Base-by-base conservation (phyloP, 2,888 invertebrate species). In the Sarcophaga rosellei region DNA sequence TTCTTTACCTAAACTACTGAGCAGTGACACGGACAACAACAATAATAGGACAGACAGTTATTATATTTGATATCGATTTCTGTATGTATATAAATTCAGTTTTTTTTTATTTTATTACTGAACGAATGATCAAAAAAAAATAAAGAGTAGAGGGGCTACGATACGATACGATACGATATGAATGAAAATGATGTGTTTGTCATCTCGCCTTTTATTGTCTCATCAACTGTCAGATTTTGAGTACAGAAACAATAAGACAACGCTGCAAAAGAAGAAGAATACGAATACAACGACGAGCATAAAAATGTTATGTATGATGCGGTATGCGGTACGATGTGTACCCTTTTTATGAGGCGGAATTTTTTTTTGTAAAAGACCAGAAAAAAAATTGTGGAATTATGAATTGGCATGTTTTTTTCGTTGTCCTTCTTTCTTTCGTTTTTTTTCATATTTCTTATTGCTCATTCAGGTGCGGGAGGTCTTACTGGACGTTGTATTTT, bases 171-270 rank as follows among this genome's bases (percentile, higher is more conserved):
- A 5, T 53, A 53, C 53, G 53, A 75, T 70, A 78, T 77, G 84
- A 86, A 53, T 53, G 53, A 53, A 53, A 53, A 53, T 53, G 17
- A 53, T 53, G 53, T 81, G 88, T 81, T 81, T 88, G 87, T 88
- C 87, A 86, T 88, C 83, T 83, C 82, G 86, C 75, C 75, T 87
- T 87, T 88, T 87, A 88, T 88, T 88, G 87, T 88, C 88, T 88
- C 88, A 88, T 89, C 88, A 88, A 81, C 88, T 88, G 88, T 88
- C 88, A 88, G 87, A 76, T 87, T 86, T 84, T 35, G 4, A 70
- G 65, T 74, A 77, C 21, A 69, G 61, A 63, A 69, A 23, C 23
- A 75, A 75, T 12, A 66, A n/a, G 35, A 10, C 20, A 23, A 57
- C 35, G 0, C 35, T 35, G 10, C 8, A 75, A 5, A 53, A 17